Conservation (phyloP, 2,797 vertebrate species). For the Morus bassanus region DNA sequence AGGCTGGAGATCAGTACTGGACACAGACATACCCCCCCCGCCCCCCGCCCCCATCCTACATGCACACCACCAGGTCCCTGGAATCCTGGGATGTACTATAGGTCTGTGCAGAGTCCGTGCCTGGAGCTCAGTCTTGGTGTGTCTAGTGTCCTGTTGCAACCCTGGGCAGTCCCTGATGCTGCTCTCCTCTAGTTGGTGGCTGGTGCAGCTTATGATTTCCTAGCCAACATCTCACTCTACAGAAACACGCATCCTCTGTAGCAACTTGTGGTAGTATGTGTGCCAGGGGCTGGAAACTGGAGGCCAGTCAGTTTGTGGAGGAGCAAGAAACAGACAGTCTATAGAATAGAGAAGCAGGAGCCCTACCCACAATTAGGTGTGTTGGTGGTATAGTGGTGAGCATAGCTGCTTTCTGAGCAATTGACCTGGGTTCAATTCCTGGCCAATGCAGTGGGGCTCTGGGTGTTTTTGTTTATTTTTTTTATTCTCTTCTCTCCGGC, state of each 20-base stretch:
- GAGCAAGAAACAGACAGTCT: no score
- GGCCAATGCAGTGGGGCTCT: constrained; percentile 64
- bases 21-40: no score
- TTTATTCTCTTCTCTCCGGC: background rate
- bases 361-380: no score
- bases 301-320: no score
- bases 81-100: no score
- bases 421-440: constrained; percentile 83
- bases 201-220: background rate
- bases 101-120: background rate
- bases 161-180: background rate
- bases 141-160: no score
- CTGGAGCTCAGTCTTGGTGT: background rate
- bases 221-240: no score
- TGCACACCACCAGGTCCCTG: background rate
- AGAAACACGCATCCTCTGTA: no score
- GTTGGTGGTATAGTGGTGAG: constrained; percentile 74
- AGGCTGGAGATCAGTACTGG: no score
- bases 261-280: background rate
- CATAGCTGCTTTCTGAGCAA: constrained; percentile 78
- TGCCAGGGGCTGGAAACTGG: no score
- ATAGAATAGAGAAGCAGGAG: no score
- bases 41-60: background rate
- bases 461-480: no score
- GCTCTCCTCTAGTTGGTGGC: background rate